Base-by-base conservation (phyloP, 2,113 vertebrate genomes). In the Larimichthys crocea region DNA sequence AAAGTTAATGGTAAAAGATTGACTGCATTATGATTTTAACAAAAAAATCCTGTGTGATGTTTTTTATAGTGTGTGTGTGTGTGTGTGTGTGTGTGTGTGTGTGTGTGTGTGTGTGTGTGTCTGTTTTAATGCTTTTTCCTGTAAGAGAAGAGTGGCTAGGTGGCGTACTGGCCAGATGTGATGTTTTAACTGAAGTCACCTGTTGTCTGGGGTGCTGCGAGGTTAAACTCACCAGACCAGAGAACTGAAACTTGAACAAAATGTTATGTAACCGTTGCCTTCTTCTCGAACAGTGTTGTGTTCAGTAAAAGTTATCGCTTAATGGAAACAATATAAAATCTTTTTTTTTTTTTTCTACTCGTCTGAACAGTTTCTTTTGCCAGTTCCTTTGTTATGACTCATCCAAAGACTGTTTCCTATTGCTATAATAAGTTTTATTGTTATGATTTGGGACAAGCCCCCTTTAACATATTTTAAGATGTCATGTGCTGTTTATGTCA, bases 401-500 rank as follows among this genome's bases (percentile, higher is more conserved):
- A 56, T 77, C 24, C 59, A 67, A 31, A 26, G 42, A 40, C 55
- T 64, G 72, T 63, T 84, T 87, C 71, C 26, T 10, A 29, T 83
- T 57, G 6, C 44, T 63, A 9, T 9, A 40, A 40, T 12, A 20
- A 17, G 17, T 82, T 88, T 86, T 83, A 83, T 76, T 81, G 71
- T 60, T 61, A 40, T 20, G 20, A 71, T 81, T 74, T 64, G 66
- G 46, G 62, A 79, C 1, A 20, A 75, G 29, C 31, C 16, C n/a
- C 72, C 35, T 64, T 68, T 7, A 79, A 63, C 68, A 83, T 76
- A 86, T 87, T 87, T 88, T 50, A 76, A 65, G 80, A 87, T 68
- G 78, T 67, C 83, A 75, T 87, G 83, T 82, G 86, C 71, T 86
- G 71, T 91, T 88, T 89, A 84, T 81, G 82, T 81, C 82, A 87